A percentile compares a stretch with the other conserved stretches of the same genome.
Conservation (phyloP, 1,140 invertebrate genomes). For the Camponotus floridanus region DNA sequence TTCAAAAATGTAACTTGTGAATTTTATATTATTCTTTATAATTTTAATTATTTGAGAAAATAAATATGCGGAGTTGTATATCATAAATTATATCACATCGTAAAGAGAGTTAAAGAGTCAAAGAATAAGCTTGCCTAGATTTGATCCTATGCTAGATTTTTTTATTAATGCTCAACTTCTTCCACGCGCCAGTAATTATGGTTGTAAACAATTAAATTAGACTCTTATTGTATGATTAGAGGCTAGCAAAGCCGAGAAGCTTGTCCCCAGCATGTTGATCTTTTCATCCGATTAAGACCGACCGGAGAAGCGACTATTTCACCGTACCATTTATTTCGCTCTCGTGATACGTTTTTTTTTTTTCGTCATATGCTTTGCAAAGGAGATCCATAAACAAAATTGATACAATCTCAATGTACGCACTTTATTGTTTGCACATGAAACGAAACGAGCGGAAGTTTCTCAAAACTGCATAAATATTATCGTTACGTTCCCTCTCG, state of each 20-base stretch:
- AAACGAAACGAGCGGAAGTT: constrained; percentile 38
- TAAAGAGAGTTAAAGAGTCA: neutral
- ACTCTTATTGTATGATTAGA: constrained; percentile 43
- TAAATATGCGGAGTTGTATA: neutral
- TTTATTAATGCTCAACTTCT: constrained; percentile 9
- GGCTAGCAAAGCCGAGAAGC: constrained; percentile 67
- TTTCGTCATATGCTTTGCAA: neutral
- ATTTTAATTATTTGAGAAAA: neutral
- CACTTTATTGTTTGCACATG: neutral
- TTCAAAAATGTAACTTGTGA: neutral
- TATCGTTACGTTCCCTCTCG: constrained; percentile 9
- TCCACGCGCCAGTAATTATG: neutral
- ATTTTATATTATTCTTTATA: neutral
- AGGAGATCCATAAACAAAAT: constrained; percentile 43
- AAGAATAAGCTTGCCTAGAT: neutral
- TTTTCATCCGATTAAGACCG: constrained; percentile 81
- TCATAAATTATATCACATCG: neutral
- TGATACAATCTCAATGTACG: constrained; percentile 26
- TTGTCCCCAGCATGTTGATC: constrained; percentile 78
- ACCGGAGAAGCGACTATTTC: constrained; percentile 56
- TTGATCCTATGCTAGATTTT: neutral
- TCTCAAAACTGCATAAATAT: constrained; percentile 15
- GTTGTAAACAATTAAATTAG: constrained; percentile 65
- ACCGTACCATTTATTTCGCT: constrained; percentile 53
- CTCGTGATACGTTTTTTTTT: constrained; percentile 36